Evolutionary conservation across 2,113 vertebrate genomes (phyloP).

Genomic region (Hyperopisus bebe): DNA sequence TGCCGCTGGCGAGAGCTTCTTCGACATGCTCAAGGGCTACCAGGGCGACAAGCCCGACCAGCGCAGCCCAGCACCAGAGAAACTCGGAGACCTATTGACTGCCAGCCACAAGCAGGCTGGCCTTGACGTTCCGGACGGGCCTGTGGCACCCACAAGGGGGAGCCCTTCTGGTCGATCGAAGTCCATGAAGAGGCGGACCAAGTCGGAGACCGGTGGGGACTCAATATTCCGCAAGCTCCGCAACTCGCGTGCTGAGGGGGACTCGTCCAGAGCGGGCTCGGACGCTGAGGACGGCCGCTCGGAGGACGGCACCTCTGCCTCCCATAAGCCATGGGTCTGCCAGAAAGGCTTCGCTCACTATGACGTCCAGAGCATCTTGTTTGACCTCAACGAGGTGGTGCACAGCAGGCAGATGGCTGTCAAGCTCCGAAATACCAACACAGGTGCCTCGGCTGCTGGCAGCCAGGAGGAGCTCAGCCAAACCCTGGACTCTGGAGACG

Average conservation of each 20-base stretch:
- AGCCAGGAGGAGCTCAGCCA: slow-evolving; percentile 90
- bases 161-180: slow-evolving; percentile 70
- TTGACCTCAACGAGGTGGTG: slow-evolving; percentile 82
- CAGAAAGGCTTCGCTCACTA: slow-evolving; percentile 88
- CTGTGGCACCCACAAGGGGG: slow-evolving; percentile 58
- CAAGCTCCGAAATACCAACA: slow-evolving; percentile 84
- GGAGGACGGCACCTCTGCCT: slow-evolving; percentile 62
- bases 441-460: slow-evolving; percentile 86
- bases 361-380: slow-evolving; percentile 86
- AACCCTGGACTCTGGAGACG: slow-evolving; percentile 77
- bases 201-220: slow-evolving; percentile 88
- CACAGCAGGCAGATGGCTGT: slow-evolving; percentile 78
- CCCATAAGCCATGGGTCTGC: slow-evolving; percentile 75
- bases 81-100: slow-evolving; percentile 77
- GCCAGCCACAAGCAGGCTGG: slow-evolving; percentile 50
- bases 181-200: slow-evolving; percentile 83
- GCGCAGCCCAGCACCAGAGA: slow-evolving; percentile 69
- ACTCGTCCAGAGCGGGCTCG: slow-evolving; percentile 67
- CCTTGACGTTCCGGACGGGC: slow-evolving; percentile 73
- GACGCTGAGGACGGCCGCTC: slow-evolving; percentile 79
- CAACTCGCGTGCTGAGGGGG: slow-evolving; percentile 77
- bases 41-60: slow-evolving; percentile 78
- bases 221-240: slow-evolving; percentile 92
- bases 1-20: slow-evolving; percentile 82
- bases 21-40: slow-evolving; percentile 83